Base-by-base conservation (phyloP, 2,113 vertebrate species). In the Scomber colias region DNA sequence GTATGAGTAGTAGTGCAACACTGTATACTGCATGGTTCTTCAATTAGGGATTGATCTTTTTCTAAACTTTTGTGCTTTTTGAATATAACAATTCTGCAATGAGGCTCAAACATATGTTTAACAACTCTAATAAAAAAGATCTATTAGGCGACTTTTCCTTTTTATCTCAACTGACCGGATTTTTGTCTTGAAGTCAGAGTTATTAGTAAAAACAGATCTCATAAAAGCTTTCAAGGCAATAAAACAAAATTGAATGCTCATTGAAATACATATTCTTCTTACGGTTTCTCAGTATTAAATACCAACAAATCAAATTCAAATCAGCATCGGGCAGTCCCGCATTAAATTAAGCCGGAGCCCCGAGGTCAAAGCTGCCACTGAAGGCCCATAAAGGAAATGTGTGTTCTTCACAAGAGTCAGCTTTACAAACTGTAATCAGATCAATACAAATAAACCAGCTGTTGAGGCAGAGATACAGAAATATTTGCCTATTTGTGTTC, bases 251-350 rank as follows among this genome's bases (percentile, higher is more conserved):
- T 3, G 13, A 40, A 67, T 27, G 19, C 46, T 68, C 6, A 54
- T 30, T 2, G 59, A 11, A 74, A 46, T 59, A 27, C 17, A 49
- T 78, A 65, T 75, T 16, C 21, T 15, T 31, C 15, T n/a, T 17
- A 11, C 40, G 72, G 17, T 13, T 31, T 17, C 15, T 53, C 54
- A 2, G 2, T 50, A 54, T 74, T 56, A 72, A 59, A 19, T 62
- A 40, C 44, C 44, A 81, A 48, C 50, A 68, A 65, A 71, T 53
- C 11, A 11, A 44, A 66, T 79, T 67, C 53, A n/a, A 71, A 79
- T 60, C 51, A 77, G 51, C 59, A 50, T 78, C n/a, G 35, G 17
- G n/a, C 64, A 15, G n/a, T 16, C 45, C 13, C 46, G 31, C 10
- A 11, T 63, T 70, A 50, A 44, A 59, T 75, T 17, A 19, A 30